Percentiles rank a stretch among this genome's conserved stretches.
Evolutionary conservation across 2,888 invertebrate species (phyloP).

Genomic region (Ophraella communa): DNA sequence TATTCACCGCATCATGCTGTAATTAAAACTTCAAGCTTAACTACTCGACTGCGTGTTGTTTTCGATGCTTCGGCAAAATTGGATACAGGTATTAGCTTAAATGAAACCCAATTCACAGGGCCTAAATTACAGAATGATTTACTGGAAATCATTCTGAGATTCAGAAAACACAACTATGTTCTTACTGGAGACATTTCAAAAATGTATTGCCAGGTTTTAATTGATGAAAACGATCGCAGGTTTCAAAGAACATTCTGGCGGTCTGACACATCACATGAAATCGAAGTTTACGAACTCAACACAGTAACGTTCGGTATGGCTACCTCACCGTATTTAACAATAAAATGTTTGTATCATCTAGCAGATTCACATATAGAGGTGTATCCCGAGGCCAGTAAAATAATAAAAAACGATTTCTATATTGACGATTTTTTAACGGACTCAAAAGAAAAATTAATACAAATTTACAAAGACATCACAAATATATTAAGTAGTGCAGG

Average conservation of each 20-base stretch:
- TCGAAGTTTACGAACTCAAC: slow-evolving; percentile 16
- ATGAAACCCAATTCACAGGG: slow-evolving; percentile 22
- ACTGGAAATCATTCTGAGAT: slow-evolving; percentile 19
- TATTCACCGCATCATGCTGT: slow-evolving; percentile 33
- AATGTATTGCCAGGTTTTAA: too few species aligned
- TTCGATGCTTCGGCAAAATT: background rate
- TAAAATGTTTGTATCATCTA: background rate
- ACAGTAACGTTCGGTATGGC: slow-evolving; percentile 24
- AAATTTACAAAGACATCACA: too few species aligned
- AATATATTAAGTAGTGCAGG: too few species aligned
- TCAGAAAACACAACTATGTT: slow-evolving; percentile 13
- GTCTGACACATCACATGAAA: slow-evolving; percentile 1
- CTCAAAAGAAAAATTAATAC: too few species aligned
- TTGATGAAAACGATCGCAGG: slow-evolving; percentile 14
- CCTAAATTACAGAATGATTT: slow-evolving; percentile 23
- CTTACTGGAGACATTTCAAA: slow-evolving; percentile 27
- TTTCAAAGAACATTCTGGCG: slow-evolving; percentile 20
- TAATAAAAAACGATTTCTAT: too few species aligned
- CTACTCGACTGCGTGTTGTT: background rate
- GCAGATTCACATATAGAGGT: background rate
- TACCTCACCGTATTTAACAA: slow-evolving; percentile 16
- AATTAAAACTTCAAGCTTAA: slow-evolving; percentile 12
- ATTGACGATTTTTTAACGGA: too few species aligned
- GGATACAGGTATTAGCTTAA: slow-evolving; percentile 10
- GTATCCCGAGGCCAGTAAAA: too few species aligned